A percentile compares a stretch with the other conserved stretches of the same genome.
Conservation (phyloP, 2,113 vertebrate species). For the Ancistrus triradiatus region DNA sequence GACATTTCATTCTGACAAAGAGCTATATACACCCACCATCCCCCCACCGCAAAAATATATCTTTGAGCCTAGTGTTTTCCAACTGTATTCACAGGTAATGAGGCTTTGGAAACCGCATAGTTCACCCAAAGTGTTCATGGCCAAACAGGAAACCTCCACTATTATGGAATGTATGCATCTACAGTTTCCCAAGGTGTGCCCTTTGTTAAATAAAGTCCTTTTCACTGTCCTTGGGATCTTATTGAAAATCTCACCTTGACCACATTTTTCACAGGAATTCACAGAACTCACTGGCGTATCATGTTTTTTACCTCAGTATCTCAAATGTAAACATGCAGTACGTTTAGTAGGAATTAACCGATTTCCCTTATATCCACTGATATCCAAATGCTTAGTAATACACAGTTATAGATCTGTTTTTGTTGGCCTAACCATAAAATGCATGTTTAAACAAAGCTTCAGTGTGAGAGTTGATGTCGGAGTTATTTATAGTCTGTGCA, state of each 20-base stretch:
- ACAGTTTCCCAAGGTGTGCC: constrained; percentile 1
- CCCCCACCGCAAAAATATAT: neutral
- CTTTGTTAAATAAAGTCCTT: neutral
- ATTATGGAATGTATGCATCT: constrained; percentile 11
- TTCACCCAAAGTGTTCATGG: constrained; percentile 24
- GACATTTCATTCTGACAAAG: too few relatives aligned
- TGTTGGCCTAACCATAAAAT: neutral
- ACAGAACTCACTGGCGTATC: too few relatives aligned
- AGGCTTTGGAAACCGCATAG: constrained; percentile 13
- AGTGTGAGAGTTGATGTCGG: neutral
- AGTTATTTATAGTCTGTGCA: constrained; percentile 18
- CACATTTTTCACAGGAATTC: too few relatives aligned
- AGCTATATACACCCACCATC: constrained; percentile 3
- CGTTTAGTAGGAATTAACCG: too few relatives aligned
- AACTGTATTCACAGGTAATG: constrained; percentile 29
- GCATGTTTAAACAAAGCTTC: neutral
- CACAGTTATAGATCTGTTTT: too few relatives aligned
- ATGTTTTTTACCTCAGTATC: too few relatives aligned
- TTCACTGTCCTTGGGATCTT: neutral
- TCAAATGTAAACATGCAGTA: too few relatives aligned
- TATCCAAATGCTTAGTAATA: too few relatives aligned
- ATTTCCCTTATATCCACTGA: too few relatives aligned
- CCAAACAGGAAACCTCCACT: constrained; percentile 1
- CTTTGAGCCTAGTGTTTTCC: neutral
- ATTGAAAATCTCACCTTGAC: constrained; percentile 1